phyloP scores from a whole-genome alignment of 2,113 vertebrate genomes.

The Dasyprocta punctata region DNA sequence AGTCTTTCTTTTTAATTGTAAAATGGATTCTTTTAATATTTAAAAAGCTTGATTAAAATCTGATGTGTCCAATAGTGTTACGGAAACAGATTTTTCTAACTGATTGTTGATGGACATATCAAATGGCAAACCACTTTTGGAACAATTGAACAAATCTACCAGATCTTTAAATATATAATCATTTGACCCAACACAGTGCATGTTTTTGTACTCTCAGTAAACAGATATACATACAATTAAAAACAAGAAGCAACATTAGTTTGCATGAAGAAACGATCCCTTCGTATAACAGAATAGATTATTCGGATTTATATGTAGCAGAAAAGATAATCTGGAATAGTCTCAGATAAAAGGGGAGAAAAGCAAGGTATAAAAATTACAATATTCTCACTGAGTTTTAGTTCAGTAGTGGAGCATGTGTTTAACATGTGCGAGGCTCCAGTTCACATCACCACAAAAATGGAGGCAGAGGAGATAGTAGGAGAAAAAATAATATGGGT shows the following conservation, averaged over 20 bases:
- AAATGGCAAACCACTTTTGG: not conserved
- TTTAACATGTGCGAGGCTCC: not conserved
- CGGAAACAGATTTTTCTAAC: not conserved
- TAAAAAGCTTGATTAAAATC: slow-evolving; percentile 28
- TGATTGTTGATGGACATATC: not conserved
- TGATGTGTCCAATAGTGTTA: not conserved
- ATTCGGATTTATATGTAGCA: not conserved
- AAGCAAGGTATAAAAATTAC: not conserved
- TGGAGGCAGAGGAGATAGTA: no score
- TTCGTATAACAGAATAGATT: not conserved
- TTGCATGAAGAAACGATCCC: not conserved
- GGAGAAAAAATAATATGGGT: not conserved
- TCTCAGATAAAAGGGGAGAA: not conserved
- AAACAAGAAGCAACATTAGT: not conserved
- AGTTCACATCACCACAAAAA: not conserved
- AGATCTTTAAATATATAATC: not conserved
- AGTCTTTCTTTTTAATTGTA: not conserved
- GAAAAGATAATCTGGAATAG: not conserved
- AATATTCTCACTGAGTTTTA: not conserved
- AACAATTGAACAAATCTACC: not conserved
- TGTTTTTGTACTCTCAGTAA: not conserved
- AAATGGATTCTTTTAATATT: not conserved
- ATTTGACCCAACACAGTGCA: not conserved
- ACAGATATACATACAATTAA: not conserved
- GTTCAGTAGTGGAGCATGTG: not conserved